phyloP scores from a whole-genome alignment of 2,113 vertebrate genomes.

The Mobula birostris region DNA sequence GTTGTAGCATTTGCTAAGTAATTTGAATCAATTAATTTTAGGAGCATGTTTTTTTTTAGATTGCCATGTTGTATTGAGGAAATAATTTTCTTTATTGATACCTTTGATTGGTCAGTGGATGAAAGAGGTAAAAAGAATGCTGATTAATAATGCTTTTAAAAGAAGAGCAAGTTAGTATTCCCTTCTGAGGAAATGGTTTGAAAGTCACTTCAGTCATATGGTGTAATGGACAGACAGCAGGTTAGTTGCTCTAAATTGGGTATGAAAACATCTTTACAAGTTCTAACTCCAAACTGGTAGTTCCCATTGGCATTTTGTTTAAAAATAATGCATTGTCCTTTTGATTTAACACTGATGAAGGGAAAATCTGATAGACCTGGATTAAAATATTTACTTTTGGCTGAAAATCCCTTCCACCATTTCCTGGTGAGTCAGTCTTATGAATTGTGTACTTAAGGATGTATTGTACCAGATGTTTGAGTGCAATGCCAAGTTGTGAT shows the following conservation, averaged over 20 bases:
- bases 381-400: background rate
- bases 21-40: background rate
- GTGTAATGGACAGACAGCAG: slow-evolving; percentile 19
- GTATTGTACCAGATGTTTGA: background rate
- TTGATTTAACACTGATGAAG: background rate
- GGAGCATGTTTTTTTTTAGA: too few relatives aligned
- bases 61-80: background rate
- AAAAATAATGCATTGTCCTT: slow-evolving; percentile 14
- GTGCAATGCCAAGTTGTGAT: too few relatives aligned
- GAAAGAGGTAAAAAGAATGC: background rate
- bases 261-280: background rate
- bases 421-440: slow-evolving; percentile 2
- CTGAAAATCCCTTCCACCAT: background rate
- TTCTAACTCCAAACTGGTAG: background rate
- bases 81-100: background rate
- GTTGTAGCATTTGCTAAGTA: background rate
- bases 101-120: background rate
- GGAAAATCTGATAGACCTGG: background rate
- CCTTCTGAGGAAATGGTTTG: background rate
- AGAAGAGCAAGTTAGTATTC: background rate
- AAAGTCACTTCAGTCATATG: background rate
- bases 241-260: background rate
- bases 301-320: background rate
- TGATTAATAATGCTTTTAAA: background rate
- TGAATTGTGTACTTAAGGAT: slow-evolving; percentile 15